phyloP scores from a whole-genome alignment of 2,888 invertebrate species.

The Hypercompe scribonia region DNA sequence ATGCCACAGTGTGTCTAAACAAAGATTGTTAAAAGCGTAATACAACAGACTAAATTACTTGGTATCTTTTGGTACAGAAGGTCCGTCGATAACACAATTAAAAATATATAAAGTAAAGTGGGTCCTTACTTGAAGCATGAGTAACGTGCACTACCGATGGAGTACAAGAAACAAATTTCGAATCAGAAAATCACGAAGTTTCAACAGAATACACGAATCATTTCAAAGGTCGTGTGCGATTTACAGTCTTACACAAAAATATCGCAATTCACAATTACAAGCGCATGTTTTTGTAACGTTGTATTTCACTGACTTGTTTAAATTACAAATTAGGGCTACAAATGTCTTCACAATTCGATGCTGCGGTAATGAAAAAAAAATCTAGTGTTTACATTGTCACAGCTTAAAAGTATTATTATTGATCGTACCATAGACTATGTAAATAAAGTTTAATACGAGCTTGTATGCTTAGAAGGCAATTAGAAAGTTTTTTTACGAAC shows the following conservation, averaged over 20 bases:
- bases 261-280: constrained; percentile 7
- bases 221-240: neutral
- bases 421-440: neutral
- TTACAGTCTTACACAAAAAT: constrained; percentile 1
- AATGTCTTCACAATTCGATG: neutral
- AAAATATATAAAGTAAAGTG: neutral
- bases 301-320: neutral
- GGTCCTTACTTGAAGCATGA: neutral
- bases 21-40: neutral
- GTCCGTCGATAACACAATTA: too few relatives aligned
- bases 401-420: too few relatives aligned
- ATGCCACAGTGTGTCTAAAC: neutral
- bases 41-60: neutral
- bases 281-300: neutral
- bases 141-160: neutral
- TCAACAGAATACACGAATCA: neutral
- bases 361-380: neutral
- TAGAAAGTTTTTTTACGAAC: neutral
- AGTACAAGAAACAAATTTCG: neutral
- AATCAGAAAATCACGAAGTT: neutral
- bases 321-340: neutral
- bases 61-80: neutral
- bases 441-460: neutral
- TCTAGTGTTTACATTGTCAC: too few relatives aligned
- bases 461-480: neutral